Evolutionary conservation across 2,113 vertebrate species (phyloP).

Genomic region (Plotosus lineatus): DNA sequence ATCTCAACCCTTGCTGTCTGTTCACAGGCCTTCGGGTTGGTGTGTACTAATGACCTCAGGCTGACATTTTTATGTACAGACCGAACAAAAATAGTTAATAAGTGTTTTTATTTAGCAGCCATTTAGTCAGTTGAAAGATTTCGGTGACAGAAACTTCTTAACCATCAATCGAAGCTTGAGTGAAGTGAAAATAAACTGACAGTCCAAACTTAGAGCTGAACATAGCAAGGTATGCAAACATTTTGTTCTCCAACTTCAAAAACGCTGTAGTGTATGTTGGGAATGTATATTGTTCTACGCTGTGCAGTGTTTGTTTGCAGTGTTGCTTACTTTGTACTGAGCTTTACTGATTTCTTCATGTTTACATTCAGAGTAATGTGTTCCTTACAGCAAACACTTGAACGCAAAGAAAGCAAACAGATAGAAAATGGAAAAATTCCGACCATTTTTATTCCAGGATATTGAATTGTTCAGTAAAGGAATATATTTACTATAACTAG

Average conservation of each 20-base stretch:
- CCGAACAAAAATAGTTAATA: neutral
- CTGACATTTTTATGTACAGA: no score
- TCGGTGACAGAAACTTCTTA: neutral
- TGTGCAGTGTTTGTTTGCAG: slow-evolving; percentile 24
- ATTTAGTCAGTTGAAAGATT: neutral
- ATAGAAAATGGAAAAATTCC: slow-evolving; percentile 2
- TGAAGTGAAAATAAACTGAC: slow-evolving; percentile 38
- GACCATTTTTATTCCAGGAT: neutral
- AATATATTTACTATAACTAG: neutral
- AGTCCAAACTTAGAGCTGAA: neutral
- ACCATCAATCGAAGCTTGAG: slow-evolving; percentile 6
- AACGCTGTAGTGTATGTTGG: neutral
- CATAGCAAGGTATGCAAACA: slow-evolving; percentile 46
- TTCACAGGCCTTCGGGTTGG: no score
- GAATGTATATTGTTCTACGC: slow-evolving; percentile 37
- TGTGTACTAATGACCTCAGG: no score
- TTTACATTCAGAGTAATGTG: slow-evolving; percentile 14
- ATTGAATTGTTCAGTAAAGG: neutral
- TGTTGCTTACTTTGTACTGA: neutral
- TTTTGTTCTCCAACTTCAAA: neutral
- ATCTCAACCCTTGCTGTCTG: no score
- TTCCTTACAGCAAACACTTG: no score
- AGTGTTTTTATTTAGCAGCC: no score
- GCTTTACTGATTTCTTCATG: slow-evolving; percentile 11
- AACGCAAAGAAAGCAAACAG: neutral